Conservation (phyloP, 2,797 vertebrate species). For the Acrossocheilus wenchowensis region DNA sequence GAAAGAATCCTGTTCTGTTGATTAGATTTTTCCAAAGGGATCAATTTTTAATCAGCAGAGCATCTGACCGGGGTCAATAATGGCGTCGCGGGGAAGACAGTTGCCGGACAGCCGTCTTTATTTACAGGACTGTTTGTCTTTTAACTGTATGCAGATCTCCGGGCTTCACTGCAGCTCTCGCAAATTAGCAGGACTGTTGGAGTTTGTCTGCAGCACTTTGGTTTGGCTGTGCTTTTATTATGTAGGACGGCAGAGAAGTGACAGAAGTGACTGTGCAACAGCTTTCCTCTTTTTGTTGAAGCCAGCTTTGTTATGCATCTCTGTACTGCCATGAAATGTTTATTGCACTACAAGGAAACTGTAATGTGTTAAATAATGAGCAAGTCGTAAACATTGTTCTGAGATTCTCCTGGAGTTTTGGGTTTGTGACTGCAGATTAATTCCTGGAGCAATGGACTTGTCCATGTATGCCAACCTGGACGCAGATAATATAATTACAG, state of each 20-base stretch:
- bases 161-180: conserved; percentile 70
- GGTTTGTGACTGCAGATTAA: background rate
- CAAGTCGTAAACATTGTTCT: conserved; percentile 69
- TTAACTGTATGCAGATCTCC: conserved; percentile 84
- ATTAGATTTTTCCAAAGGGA: conserved; percentile 99
- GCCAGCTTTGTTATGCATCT: conserved; percentile 58
- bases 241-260: background rate
- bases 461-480: background rate
- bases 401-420: conserved; percentile 31
- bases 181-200: conserved; percentile 45
- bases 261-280: background rate
- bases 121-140: conserved; percentile 95
- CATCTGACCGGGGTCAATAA: conserved; percentile 99
- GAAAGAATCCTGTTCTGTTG: conserved; percentile 99
- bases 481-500: background rate
- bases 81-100: conserved; percentile 85
- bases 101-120: conserved; percentile 88
- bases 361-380: conserved; percentile 77
- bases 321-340: conserved; percentile 70
- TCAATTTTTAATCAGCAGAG: conserved; percentile 99
- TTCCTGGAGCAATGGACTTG: background rate
- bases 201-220: background rate
- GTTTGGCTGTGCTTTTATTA: background rate
- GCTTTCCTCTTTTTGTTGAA: conserved; percentile 30
- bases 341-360: conserved; percentile 72